Evolutionary conservation across 2,888 invertebrate genomes (phyloP), one percentile per base, ranked within the genome.

Genomic region (Stramonita haemastoma): DNA sequence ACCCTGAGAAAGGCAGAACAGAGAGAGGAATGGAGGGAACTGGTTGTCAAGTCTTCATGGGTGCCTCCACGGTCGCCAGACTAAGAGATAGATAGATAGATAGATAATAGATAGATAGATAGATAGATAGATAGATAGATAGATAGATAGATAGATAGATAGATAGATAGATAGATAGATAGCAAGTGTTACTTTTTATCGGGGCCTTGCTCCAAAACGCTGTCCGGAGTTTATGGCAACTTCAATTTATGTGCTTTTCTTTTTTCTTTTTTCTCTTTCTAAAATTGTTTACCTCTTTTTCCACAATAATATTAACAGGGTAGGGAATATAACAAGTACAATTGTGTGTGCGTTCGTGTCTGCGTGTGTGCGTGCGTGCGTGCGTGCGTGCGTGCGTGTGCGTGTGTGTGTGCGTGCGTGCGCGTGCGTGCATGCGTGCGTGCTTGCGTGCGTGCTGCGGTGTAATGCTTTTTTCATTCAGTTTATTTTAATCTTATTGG

Each of bases 341-440:
- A 73, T 26, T 26, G 22, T 26, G n/a, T 73, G n/a, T n/a, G n/a
- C n/a, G n/a, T n/a, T n/a, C n/a, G n/a, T n/a, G n/a, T n/a, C n/a
- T n/a, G n/a, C n/a, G 17, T 26, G 73, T 73, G 73, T 73, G 73
- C n/a, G 73, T 73, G 73, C 22, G 17, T 26, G 17, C 73, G 73
- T 73, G 73, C n/a, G 73, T 73, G 73, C 6, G n/a, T 73, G 73
- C n/a, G n/a, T 73, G 73, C n/a, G 22, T 73, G 73, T 73, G 73
- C 22, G 32, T 34, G 32, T 32, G 32, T 29, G 29, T 15, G 13
- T 32, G 79, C 32, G 32, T 32, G 32, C 32, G 13, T 26, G 32
- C 19, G 32, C 32, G 79, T 79, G 79, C 11, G 32, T 79, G 79
- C 32, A 26, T 79, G 79, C 32, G 13, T 32, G 32, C 32, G 32